Percentiles rank a stretch among this genome's conserved stretches.
These are phyloP conservation scores for Rhinella marina DNA, from an alignment of 2,797 vertebrate species.

Conservation along the genomic window DNA sequence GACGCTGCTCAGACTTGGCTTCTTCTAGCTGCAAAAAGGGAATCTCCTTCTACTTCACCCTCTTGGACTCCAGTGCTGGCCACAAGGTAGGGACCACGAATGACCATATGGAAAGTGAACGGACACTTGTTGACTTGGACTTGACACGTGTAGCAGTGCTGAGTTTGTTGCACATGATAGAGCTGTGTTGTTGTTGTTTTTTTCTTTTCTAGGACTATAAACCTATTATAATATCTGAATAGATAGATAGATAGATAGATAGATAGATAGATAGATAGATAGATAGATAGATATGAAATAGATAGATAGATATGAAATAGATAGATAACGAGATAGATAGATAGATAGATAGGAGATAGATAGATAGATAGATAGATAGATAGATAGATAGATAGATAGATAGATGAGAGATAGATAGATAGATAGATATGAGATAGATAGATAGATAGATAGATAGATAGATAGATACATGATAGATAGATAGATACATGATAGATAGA, in stretches of 20 bases:
- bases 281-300: neutral
- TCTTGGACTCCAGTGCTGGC: neutral
- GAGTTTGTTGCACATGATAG: neutral
- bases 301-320: neutral
- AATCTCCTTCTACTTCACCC: neutral
- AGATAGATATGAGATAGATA: too few relatives aligned
- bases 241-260: neutral
- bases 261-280: neutral
- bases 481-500: neutral
- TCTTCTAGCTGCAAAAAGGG: neutral
- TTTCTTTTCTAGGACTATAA: too few relatives aligned
- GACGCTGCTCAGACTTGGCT: neutral
- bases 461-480: neutral
- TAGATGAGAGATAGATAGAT: neutral
- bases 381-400: neutral
- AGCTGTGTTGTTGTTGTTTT: too few relatives aligned
- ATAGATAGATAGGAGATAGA: neutral
- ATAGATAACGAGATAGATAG: neutral
- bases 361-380: neutral
- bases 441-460: neutral
- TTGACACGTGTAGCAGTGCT: neutral
- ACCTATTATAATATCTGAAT: neutral
- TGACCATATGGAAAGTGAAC: neutral
- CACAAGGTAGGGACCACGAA: neutral
- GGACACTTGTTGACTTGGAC: neutral